Evolutionary conservation across 2,113 vertebrate species (phyloP).

Genomic region (Nesoenas mayeri): DNA sequence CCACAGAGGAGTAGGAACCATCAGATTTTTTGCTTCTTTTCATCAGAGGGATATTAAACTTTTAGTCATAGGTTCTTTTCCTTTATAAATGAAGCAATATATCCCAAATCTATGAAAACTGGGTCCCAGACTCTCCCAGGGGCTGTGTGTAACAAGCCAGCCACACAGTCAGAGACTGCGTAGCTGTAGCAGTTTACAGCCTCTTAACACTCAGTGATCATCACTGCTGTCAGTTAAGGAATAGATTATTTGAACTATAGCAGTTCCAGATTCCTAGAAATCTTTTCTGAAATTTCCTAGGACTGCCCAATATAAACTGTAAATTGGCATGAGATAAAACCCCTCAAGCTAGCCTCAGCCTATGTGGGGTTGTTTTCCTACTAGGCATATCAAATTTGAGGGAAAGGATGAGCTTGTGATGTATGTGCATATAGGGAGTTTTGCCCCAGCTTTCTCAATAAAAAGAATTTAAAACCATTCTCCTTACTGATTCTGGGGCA

Average conservation of each 20-base stretch:
- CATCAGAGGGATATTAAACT: not conserved
- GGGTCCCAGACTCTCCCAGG: not conserved
- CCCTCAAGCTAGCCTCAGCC: not conserved
- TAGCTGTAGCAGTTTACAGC: not conserved
- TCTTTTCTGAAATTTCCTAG: not conserved
- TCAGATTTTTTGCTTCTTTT: accelerated
- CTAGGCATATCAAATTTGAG: not conserved
- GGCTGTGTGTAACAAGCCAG: not conserved
- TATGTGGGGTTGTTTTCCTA: not conserved
- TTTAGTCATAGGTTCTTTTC: not conserved
- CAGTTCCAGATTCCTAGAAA: not conserved
- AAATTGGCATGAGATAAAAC: not conserved
- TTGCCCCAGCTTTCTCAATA: not conserved
- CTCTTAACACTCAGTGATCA: not conserved
- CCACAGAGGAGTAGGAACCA: not conserved
- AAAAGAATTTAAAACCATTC: not conserved
- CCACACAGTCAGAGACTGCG: not conserved
- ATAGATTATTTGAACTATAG: not conserved
- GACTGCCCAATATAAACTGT: not conserved
- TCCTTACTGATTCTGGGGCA: not conserved
- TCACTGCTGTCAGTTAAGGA: not conserved
- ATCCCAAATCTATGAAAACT: not conserved
- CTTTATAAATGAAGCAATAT: not conserved
- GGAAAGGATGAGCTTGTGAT: not conserved
- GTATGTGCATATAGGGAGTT: not conserved